Base-by-base conservation (phyloP, 30 jellyfish, hydroid and myxozoan species). In the Chrysaora quinquecirrha region DNA sequence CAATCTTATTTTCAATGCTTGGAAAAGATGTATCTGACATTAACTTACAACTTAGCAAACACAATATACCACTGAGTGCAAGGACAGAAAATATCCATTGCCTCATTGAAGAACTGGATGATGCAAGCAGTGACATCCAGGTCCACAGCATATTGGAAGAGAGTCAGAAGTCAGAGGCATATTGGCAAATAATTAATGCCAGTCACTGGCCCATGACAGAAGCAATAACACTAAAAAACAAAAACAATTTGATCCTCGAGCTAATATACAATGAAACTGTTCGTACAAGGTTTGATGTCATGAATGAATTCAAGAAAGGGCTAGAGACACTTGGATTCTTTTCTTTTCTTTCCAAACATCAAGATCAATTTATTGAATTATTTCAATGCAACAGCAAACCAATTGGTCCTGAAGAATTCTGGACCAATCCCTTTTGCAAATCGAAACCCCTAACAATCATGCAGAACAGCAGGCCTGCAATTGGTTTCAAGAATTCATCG, bases 161-260 rank as follows among this genome's bases (percentile, higher is more conserved):
- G 35, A 29, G 58, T 2, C 33, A 1, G 61, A 73, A 47, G 64
- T 6, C 31, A 20, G 85, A 73, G 56, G 85, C 85, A 12, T 73
- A 73, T 50, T 73, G 85, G 85, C 73, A 49, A 48, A 47, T 73
- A n/a, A 50, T 48, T 24, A 73, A 43, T 46, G 52, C 73, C 48
- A 30, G 71, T 23, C 85, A 73, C 73, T 73, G 85, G 85, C 85
- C 85, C 60, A 73, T 34, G 56, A 47, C 63, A n/a, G 73, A 73
- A 25, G 61, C 56, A 22, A 54, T 73, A 23, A 47, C 52, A 1
- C 58, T 6, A 30, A 28, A 30, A 47, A 47, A 52, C 85, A 73
- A 48, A 48, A 29, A 73, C 56, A 32, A 48, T 47, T 52, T 73
- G 46, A 73, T 73, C 34, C 71, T 30, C n/a, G 73, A 48, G 48